These are phyloP conservation scores for Elmis aenea DNA, from an alignment of 2,888 invertebrate species.

Conservation along the genomic window DNA sequence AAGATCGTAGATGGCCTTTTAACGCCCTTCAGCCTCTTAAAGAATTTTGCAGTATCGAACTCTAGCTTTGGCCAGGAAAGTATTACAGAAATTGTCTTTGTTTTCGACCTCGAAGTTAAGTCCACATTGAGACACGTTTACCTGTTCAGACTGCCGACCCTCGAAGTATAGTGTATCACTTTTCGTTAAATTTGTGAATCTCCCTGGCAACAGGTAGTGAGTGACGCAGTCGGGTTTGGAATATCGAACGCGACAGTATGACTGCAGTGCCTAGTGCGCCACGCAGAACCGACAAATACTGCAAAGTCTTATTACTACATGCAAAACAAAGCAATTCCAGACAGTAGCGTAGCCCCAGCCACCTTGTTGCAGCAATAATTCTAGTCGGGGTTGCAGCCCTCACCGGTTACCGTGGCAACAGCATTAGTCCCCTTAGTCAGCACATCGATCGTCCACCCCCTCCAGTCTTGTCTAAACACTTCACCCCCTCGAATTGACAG, in stretches of 20 bases:
- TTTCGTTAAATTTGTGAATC: too few species aligned
- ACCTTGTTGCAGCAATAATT: slow-evolving; percentile 46
- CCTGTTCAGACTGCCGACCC: too few species aligned
- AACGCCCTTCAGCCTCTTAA: too few species aligned
- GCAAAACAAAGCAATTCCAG: slow-evolving; percentile 29
- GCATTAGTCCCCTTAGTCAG: slow-evolving; percentile 42
- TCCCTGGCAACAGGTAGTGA: slow-evolving; percentile 33
- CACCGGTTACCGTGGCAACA: slow-evolving; percentile 49
- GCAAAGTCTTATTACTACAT: slow-evolving; percentile 15
- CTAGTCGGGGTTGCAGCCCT: slow-evolving; percentile 52
- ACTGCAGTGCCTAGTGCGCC: slow-evolving; percentile 9
- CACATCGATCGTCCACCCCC: slow-evolving; percentile 50
- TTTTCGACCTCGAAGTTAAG: too few species aligned
- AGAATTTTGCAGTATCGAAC: too few species aligned
- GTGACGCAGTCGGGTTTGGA: slow-evolving; percentile 17
- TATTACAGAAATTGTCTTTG: too few species aligned
- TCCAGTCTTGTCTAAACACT: slow-evolving; percentile 46
- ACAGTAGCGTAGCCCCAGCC: slow-evolving; percentile 31
- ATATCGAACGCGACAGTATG: slow-evolving; percentile 6
- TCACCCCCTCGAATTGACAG: slow-evolving; percentile 46
- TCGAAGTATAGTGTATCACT: too few species aligned
- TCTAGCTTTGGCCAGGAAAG: too few species aligned
- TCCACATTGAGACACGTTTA: too few species aligned
- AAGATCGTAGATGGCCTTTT: too few species aligned
- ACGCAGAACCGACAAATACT: slow-evolving; percentile 10